These are phyloP conservation scores for Coluber constrictor DNA, from an alignment of 2,797 vertebrate species.

Conservation along the genomic window DNA sequence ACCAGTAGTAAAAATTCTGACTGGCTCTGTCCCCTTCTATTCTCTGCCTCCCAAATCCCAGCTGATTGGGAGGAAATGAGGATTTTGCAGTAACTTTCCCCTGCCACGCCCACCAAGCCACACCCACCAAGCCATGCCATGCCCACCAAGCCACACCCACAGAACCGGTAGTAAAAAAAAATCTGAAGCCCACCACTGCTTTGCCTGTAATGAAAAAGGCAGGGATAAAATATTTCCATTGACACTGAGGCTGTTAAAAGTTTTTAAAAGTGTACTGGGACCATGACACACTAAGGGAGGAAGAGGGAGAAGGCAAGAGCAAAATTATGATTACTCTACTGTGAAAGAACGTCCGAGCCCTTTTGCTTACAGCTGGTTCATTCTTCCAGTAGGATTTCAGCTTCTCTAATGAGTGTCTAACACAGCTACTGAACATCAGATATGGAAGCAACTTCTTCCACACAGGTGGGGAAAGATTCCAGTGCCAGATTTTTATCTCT, in stretches of 20 bases:
- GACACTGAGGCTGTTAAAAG: neutral
- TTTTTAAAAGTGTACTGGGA: neutral
- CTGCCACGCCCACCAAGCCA: too few species aligned
- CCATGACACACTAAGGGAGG: neutral
- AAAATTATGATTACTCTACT: neutral
- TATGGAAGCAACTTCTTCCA: neutral
- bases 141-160: too few species aligned
- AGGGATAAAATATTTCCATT: neutral
- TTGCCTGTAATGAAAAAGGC: neutral
- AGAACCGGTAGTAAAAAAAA: too few species aligned
- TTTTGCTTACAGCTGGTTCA: neutral
- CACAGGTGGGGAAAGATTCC: neutral
- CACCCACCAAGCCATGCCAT: too few species aligned
- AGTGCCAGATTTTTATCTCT: neutral
- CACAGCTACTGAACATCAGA: neutral
- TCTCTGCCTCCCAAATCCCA: too few species aligned
- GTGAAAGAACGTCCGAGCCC: neutral
- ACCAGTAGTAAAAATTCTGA: too few species aligned
- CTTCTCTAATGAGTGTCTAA: neutral
- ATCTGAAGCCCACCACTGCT: neutral
- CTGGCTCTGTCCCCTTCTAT: too few species aligned
- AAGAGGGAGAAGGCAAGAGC: neutral
- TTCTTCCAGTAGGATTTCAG: neutral
- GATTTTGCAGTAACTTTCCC: too few species aligned
- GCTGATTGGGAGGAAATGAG: too few species aligned